Percentiles rank a stretch among this genome's conserved stretches.
Evolutionary conservation across 2,797 vertebrate genomes (phyloP).

Genomic region (Hemibagrus guttatus): DNA sequence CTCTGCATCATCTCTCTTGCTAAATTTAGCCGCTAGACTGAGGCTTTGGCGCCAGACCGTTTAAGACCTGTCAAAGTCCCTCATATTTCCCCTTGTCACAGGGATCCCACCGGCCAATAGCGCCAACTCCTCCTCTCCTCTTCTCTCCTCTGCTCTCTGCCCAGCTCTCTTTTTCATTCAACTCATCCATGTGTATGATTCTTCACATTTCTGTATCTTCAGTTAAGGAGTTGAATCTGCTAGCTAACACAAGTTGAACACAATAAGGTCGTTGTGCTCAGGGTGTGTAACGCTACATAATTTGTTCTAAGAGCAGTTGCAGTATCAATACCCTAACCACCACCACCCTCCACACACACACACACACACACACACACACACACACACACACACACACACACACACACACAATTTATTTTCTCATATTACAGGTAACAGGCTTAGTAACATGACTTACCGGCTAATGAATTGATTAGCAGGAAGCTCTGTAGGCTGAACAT

Average conservation of each 20-base stretch:
- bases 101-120: conserved; percentile 76
- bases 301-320: not conserved
- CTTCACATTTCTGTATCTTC: conserved; percentile 36
- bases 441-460: conserved; percentile 10
- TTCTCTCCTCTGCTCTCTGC: conserved; percentile 36
- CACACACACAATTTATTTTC: not conserved
- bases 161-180: conserved; percentile 45
- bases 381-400: not conserved
- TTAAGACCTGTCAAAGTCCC: conserved; percentile 97
- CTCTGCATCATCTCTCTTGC: conserved; percentile 82
- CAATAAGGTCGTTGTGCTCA: conserved; percentile 2
- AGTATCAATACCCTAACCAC: no score
- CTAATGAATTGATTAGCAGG: conserved; percentile 17
- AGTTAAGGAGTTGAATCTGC: conserved; percentile 49
- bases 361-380: not conserved
- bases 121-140: conserved; percentile 61
- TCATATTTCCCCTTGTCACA: conserved; percentile 94
- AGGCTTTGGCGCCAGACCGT: conserved; percentile 96
- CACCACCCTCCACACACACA: not conserved
- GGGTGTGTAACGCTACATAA: not conserved
- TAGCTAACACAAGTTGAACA: not conserved
- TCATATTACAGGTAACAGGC: conserved; percentile 16
- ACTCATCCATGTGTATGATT: conserved; percentile 48
- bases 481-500: conserved; percentile 38
- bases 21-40: conserved; percentile 91